These are phyloP conservation scores for Plusia festucae DNA, from an alignment of 2,888 invertebrate species.

Conservation along the genomic window DNA sequence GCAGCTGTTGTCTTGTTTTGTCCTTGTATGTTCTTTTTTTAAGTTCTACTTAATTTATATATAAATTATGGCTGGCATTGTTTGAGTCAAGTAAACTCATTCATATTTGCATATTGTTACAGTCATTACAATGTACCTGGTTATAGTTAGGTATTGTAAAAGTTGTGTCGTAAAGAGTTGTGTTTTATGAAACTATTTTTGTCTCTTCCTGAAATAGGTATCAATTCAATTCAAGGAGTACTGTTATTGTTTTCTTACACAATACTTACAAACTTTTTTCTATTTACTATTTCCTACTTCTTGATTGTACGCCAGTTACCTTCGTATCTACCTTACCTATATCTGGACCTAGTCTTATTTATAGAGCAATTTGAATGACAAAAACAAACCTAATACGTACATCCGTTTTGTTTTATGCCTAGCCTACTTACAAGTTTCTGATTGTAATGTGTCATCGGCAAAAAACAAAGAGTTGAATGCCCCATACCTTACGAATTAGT, in stretches of 20 bases:
- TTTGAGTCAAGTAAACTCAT: not conserved
- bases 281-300: too few relatives aligned
- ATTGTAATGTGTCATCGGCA: slow-evolving; percentile 64
- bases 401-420: slow-evolving; percentile 48
- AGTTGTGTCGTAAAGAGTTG: too few relatives aligned
- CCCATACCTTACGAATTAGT: slow-evolving; percentile 69
- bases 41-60: not conserved
- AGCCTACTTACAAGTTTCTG: slow-evolving; percentile 56
- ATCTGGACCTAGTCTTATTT: not conserved
- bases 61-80: not conserved
- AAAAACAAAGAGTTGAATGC: slow-evolving; percentile 70
- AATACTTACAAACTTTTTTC: too few relatives aligned
- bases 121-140: too few relatives aligned
- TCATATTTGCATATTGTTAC: too few relatives aligned
- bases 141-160: too few relatives aligned
- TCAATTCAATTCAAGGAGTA: too few relatives aligned
- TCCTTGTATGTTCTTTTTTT: not conserved
- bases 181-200: too few relatives aligned
- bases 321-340: not conserved
- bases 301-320: not conserved
- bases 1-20: slow-evolving; percentile 26
- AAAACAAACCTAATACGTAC: slow-evolving; percentile 39
- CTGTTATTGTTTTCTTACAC: too few relatives aligned
- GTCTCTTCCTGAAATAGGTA: too few relatives aligned
- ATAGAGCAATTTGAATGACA: slow-evolving; percentile 21